phyloP scores from a whole-genome alignment of 2,888 invertebrate genomes.

The Polia nebulosa region DNA sequence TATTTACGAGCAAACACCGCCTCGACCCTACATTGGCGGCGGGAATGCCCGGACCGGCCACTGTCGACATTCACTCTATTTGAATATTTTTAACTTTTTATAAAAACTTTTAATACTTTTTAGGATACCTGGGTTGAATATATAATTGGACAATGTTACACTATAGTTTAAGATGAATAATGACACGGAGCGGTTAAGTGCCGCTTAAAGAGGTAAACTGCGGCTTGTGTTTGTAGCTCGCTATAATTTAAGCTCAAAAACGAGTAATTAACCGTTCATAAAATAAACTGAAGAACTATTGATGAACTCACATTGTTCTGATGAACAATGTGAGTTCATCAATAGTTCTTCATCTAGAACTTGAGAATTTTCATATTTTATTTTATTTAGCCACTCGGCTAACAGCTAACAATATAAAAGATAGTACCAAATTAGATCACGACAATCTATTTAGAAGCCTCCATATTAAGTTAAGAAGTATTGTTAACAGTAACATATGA shows the following conservation, averaged over 20 bases:
- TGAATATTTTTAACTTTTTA: slow-evolving; percentile 35
- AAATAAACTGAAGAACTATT: not conserved
- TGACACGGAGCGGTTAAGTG: too few relatives aligned
- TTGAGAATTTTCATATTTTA: not conserved
- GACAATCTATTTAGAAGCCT: too few relatives aligned
- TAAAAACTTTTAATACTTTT: slow-evolving; percentile 4
- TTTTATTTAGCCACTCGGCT: too few relatives aligned
- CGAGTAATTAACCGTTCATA: not conserved
- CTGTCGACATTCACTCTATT: slow-evolving; percentile 43
- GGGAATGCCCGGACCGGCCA: slow-evolving; percentile 35
- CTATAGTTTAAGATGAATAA: too few relatives aligned
- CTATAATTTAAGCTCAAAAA: not conserved
- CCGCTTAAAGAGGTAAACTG: not conserved
- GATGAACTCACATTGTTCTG: too few relatives aligned
- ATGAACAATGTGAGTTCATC: too few relatives aligned
- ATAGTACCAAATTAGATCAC: too few relatives aligned
- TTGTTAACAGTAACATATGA: too few relatives aligned
- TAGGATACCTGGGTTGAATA: not conserved
- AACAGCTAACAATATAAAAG: too few relatives aligned
- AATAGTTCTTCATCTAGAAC: too few relatives aligned
- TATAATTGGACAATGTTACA: not conserved
- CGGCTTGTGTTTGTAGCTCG: not conserved
- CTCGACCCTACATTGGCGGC: slow-evolving; percentile 56
- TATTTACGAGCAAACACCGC: slow-evolving; percentile 79
- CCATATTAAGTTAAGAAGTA: too few relatives aligned